Conservation (phyloP, 2,888 invertebrate genomes). For the Theodoxus fluviatilis region DNA sequence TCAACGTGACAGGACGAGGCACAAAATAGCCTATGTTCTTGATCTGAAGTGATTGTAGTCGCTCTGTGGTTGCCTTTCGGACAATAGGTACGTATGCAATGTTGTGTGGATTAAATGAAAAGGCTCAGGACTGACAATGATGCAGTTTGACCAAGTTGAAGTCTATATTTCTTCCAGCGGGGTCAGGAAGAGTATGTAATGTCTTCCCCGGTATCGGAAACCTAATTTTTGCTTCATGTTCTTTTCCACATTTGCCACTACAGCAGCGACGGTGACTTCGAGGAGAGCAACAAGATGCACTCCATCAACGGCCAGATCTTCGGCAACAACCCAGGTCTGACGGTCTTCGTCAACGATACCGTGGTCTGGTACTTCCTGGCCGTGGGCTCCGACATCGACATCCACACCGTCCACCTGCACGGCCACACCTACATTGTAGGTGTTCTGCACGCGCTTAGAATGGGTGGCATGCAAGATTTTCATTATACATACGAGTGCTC, state of each 20-base stretch:
- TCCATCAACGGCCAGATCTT: conserved; percentile 43
- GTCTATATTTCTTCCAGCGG: too few relatives aligned
- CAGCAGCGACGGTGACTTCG: conserved; percentile 35
- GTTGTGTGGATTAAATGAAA: neutral
- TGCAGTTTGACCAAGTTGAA: too few relatives aligned
- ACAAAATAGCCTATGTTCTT: too few relatives aligned
- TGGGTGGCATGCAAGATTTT: too few relatives aligned
- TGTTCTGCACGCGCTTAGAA: too few relatives aligned
- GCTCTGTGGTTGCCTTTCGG: too few relatives aligned
- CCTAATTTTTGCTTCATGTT: too few relatives aligned
- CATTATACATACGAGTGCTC: too few relatives aligned
- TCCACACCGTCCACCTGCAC: conserved; percentile 35
- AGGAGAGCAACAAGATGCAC: conserved; percentile 41
- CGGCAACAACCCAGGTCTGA: conserved; percentile 40
- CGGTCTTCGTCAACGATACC: conserved; percentile 12
- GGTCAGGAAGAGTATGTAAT: neutral
- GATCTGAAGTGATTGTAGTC: too few relatives aligned
- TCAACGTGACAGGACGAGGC: too few relatives aligned
- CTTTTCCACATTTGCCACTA: neutral
- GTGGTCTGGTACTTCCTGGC: conserved; percentile 34
- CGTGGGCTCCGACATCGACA: conserved; percentile 30
- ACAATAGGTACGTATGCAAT: neutral
- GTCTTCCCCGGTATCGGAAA: too few relatives aligned
- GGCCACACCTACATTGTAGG: conserved; percentile 30
- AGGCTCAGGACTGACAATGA: too few relatives aligned